phyloP scores from a whole-genome alignment of 1,140 invertebrate species.

The Eciton burchellii region DNA sequence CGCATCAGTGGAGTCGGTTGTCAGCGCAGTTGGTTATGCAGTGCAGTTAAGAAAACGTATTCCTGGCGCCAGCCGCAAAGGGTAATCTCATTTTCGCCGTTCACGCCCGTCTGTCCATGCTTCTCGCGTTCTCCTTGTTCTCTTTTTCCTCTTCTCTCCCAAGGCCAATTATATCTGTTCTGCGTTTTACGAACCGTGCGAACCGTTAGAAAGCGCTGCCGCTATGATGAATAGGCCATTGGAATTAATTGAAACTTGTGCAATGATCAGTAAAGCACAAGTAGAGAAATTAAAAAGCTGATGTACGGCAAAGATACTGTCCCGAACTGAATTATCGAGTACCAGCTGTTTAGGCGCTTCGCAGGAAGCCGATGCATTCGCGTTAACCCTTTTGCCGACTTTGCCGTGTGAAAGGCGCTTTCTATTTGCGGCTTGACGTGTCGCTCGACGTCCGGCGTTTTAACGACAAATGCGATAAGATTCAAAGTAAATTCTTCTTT shows the following conservation, averaged over 20 bases:
- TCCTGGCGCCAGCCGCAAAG: background rate
- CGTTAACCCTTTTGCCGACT: slow-evolving; percentile 33
- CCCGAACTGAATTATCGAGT: background rate
- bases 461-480: background rate
- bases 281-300: background rate
- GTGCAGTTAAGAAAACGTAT: background rate
- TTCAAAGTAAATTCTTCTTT: background rate
- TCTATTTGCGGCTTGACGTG: background rate
- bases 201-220: no score
- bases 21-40: background rate
- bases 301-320: background rate
- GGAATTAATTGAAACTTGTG: background rate
- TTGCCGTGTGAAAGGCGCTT: slow-evolving; percentile 31
- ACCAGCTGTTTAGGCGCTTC: background rate
- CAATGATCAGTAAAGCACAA: background rate
- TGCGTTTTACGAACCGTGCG: no score
- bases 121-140: background rate
- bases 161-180: background rate
- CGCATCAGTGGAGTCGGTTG: background rate
- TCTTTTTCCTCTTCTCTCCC: background rate
- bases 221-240: no score
- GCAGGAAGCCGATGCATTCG: background rate
- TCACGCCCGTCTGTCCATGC: background rate
- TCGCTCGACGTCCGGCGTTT: background rate
- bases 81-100: background rate